A percentile compares a stretch with the other conserved stretches of the same genome.
phyloP scores from a whole-genome alignment of 1,140 invertebrate species.

The Panagrolaimus sp. region DNA sequence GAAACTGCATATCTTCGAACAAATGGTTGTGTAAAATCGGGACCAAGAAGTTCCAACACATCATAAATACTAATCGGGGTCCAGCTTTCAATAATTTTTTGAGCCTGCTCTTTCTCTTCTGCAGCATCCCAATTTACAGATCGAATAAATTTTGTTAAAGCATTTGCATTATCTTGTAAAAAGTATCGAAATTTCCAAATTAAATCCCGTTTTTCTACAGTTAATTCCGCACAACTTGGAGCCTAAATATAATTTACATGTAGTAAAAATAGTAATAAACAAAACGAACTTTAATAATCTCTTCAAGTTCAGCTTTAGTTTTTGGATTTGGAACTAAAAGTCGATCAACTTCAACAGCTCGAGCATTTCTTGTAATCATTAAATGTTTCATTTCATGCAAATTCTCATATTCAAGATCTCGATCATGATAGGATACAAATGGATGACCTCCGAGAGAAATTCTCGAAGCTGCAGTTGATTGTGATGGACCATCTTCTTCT shows the following conservation, averaged over 20 bases:
- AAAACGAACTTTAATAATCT: constrained; percentile 42
- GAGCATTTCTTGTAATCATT: constrained; percentile 80
- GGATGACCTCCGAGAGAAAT: not conserved
- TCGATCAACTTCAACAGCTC: constrained; percentile 78
- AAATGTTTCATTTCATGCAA: constrained; percentile 93
- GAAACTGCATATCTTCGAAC: constrained; percentile 89
- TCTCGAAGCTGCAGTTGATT: not conserved
- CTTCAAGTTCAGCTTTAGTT: constrained; percentile 69
- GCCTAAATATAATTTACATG: no score
- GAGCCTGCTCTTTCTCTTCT: constrained; percentile 79
- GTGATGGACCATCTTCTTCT: not conserved
- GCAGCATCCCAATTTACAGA: constrained; percentile 87
- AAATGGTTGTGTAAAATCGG: constrained; percentile 79
- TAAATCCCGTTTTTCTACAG: constrained; percentile 88
- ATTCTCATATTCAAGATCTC: constrained; percentile 77
- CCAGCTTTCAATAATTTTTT: constrained; percentile 82
- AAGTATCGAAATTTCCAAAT: constrained; percentile 87
- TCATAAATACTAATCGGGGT: constrained; percentile 93
- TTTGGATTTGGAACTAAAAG: constrained; percentile 89
- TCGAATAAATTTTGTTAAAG: constrained; percentile 92
- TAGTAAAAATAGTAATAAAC: not conserved
- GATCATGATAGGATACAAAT: constrained; percentile 67
- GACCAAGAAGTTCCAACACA: constrained; percentile 83
- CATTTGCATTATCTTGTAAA: constrained; percentile 62
- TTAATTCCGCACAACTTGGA: constrained; percentile 62